Evolutionary conservation across 2,113 vertebrate species (phyloP).

Genomic region (Thermophis baileyi): DNA sequence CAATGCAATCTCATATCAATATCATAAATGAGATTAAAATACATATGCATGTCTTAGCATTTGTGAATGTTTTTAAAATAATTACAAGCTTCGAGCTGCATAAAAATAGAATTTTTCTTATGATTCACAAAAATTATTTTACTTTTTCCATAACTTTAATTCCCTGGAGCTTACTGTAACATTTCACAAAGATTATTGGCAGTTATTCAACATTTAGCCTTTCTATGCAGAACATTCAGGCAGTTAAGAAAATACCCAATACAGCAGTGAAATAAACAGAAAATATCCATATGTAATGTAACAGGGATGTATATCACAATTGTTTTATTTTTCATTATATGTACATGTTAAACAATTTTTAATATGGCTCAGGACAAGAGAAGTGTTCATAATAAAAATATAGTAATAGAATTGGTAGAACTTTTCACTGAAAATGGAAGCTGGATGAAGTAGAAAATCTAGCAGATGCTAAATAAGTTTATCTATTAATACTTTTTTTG

Average conservation of each 20-base stretch:
- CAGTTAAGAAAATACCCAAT: background rate
- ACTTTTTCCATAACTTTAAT: background rate
- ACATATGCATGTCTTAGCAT: background rate
- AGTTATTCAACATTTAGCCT: background rate
- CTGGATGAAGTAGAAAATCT: background rate
- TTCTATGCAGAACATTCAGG: background rate
- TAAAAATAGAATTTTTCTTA: constrained; percentile 14
- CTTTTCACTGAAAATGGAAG: background rate
- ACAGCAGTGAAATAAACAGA: constrained; percentile 6
- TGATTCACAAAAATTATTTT: constrained; percentile 16
- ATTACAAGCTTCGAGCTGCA: constrained; percentile 10
- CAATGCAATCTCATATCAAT: background rate
- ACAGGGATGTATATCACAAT: background rate
- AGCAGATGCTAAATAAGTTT: background rate
- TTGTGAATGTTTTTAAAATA: constrained; percentile 13
- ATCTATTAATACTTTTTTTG: background rate
- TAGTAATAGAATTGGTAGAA: background rate
- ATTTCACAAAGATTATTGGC: constrained; percentile 19
- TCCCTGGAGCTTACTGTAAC: constrained; percentile 6
- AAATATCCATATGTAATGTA: background rate
- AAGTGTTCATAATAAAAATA: background rate
- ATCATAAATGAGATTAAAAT: background rate
- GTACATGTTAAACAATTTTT: background rate
- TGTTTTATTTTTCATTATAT: background rate
- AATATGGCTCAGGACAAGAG: background rate